phyloP scores from a whole-genome alignment of 2,888 invertebrate genomes.

The Conus canariensis region DNA sequence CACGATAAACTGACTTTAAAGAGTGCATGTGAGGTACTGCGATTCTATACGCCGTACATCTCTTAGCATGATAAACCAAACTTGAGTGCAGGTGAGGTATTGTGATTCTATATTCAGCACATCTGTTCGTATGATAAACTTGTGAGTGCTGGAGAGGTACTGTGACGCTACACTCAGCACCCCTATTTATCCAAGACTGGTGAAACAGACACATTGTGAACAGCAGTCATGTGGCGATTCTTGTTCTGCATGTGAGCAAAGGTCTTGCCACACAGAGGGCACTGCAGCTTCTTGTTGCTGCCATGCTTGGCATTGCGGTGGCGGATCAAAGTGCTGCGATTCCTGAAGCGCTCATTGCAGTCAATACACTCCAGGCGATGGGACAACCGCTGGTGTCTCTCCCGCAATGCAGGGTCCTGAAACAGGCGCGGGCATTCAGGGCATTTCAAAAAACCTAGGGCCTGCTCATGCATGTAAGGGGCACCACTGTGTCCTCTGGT shows the following conservation, averaged over 20 bases:
- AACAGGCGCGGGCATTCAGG: constrained; percentile 23
- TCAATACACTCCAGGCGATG: constrained; percentile 26
- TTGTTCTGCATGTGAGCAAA: constrained; percentile 37
- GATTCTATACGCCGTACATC: too few relatives aligned
- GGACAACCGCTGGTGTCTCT: background rate
- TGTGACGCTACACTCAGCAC: too few relatives aligned
- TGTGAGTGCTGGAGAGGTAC: too few relatives aligned
- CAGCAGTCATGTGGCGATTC: background rate
- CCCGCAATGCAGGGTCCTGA: background rate
- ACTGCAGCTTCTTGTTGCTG: constrained; percentile 17
- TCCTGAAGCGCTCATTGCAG: constrained; percentile 22
- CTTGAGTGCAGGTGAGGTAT: too few relatives aligned
- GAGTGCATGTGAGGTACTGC: too few relatives aligned
- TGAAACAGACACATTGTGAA: background rate
- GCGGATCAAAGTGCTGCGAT: constrained; percentile 20
- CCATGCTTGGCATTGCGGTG: constrained; percentile 38
- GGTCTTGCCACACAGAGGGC: constrained; percentile 17
- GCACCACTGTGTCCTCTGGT: background rate
- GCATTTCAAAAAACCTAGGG: constrained; percentile 3
- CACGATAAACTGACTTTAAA: too few relatives aligned
- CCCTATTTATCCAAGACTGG: background rate
- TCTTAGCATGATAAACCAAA: too few relatives aligned
- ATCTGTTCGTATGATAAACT: too few relatives aligned
- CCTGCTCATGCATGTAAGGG: background rate
- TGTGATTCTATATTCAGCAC: too few relatives aligned